phyloP scores from a whole-genome alignment of 2,888 invertebrate genomes.

The Volucella inanis region DNA sequence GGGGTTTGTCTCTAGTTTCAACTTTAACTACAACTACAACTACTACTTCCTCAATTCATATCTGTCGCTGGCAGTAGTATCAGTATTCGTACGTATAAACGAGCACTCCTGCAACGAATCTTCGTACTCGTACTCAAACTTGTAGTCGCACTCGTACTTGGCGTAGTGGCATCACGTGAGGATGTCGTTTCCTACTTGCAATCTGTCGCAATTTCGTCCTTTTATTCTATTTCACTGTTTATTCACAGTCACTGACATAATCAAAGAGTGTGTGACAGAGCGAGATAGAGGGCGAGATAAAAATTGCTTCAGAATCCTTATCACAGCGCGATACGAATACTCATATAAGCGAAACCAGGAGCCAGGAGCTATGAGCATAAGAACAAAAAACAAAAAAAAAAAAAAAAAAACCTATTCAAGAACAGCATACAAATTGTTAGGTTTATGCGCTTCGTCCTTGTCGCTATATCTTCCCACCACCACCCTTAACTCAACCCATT shows the following conservation, averaged over 20 bases:
- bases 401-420: not conserved
- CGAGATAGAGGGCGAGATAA: slow-evolving; percentile 22
- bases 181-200: slow-evolving; percentile 55
- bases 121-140: no score
- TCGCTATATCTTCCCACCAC: slow-evolving; percentile 27
- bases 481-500: not conserved
- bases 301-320: slow-evolving; percentile 53
- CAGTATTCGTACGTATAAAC: not conserved
- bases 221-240: slow-evolving; percentile 70
- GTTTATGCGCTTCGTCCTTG: slow-evolving; percentile 50
- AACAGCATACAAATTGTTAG: slow-evolving; percentile 63
- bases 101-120: not conserved
- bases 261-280: not conserved
- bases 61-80: slow-evolving; percentile 57
- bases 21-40: slow-evolving; percentile 56
- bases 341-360: not conserved
- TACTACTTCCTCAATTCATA: slow-evolving; percentile 68
- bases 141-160: no score
- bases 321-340: slow-evolving; percentile 44
- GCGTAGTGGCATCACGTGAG: slow-evolving; percentile 42
- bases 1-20: slow-evolving; percentile 67
- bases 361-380: slow-evolving; percentile 14
- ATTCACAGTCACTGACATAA: slow-evolving; percentile 47
- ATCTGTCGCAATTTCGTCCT: slow-evolving; percentile 70
- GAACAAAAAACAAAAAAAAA: slow-evolving; percentile 26